Conservation (phyloP, 2,888 invertebrate species). For the Cenopis cana region DNA sequence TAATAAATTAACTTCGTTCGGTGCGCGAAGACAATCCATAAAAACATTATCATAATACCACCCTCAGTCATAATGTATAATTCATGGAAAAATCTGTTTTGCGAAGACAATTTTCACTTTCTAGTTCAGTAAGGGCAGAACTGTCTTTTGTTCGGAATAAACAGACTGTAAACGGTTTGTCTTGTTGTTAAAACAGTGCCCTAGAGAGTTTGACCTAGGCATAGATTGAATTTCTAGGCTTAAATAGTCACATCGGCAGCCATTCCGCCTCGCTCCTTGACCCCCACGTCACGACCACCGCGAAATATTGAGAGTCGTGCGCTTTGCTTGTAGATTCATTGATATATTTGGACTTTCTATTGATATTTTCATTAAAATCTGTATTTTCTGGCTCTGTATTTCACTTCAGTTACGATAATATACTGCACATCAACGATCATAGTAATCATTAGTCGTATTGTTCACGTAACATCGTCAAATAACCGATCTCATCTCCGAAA, state of each 20-base stretch:
- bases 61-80: constrained; percentile 29
- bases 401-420: neutral
- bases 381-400: constrained; percentile 19
- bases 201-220: constrained; percentile 76
- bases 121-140: constrained; percentile 49
- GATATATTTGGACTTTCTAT: constrained; percentile 45
- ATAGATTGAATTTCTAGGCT: constrained; percentile 68
- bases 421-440: constrained; percentile 1
- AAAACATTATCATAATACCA: constrained; percentile 35
- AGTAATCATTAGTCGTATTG: constrained; percentile 15
- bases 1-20: constrained; percentile 34
- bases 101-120: constrained; percentile 42
- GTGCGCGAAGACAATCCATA: constrained; percentile 34
- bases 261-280: constrained; percentile 68
- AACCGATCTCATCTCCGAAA: constrained; percentile 29
- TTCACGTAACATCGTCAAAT: constrained; percentile 26
- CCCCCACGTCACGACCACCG: constrained; percentile 70
- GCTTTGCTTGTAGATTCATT: constrained; percentile 53
- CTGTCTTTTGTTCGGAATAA: constrained; percentile 52
- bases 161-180: constrained; percentile 50
- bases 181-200: constrained; percentile 53
- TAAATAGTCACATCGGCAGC: constrained; percentile 64
- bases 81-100: constrained; percentile 33
- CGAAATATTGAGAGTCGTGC: constrained; percentile 70
- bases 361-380: constrained; percentile 40